Percentiles rank a stretch among this genome's conserved stretches.
These are phyloP conservation scores for Cirrhinus mrigala DNA, from an alignment of 2,797 vertebrate genomes.

Conservation along the genomic window DNA sequence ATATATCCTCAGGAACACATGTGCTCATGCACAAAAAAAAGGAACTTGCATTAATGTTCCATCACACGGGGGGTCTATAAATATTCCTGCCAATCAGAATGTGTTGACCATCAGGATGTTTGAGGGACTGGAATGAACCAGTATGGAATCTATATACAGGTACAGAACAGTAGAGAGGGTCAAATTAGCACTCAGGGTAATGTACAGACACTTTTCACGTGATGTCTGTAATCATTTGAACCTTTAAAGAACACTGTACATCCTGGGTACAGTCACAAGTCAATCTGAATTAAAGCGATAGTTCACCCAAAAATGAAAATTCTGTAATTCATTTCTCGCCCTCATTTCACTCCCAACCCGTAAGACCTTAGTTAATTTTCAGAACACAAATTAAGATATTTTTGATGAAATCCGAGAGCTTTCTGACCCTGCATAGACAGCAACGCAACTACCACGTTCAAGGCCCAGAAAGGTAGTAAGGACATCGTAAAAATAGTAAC, in stretches of 20 bases:
- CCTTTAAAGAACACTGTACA: constrained; percentile 1
- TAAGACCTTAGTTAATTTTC: too few relatives aligned
- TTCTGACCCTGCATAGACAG: too few relatives aligned
- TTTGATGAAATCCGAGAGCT: too few relatives aligned
- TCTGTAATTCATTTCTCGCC: too few relatives aligned
- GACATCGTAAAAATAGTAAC: too few relatives aligned
- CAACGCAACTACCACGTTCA: too few relatives aligned
- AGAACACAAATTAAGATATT: too few relatives aligned
- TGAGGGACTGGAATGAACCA: constrained; percentile 49
- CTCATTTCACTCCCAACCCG: too few relatives aligned
- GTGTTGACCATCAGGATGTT: constrained; percentile 35
- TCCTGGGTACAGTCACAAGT: background rate
- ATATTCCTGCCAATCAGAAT: constrained; percentile 47
- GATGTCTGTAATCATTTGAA: background rate
- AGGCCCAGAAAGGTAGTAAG: too few relatives aligned
- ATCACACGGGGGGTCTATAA: constrained; percentile 58
- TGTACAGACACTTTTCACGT: constrained; percentile 28
- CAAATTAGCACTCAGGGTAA: constrained; percentile 15
- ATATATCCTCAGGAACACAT: constrained; percentile 75
- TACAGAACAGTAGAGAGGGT: constrained; percentile 20
- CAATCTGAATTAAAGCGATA: background rate
- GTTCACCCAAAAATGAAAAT: too few relatives aligned
- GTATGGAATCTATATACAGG: constrained; percentile 51
- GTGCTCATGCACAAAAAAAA: constrained; percentile 73
- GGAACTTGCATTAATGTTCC: constrained; percentile 64